A percentile compares a stretch with the other conserved stretches of the same genome.
Evolutionary conservation across 2,113 vertebrate species (phyloP).

Genomic region (Cephalophus harveyi): DNA sequence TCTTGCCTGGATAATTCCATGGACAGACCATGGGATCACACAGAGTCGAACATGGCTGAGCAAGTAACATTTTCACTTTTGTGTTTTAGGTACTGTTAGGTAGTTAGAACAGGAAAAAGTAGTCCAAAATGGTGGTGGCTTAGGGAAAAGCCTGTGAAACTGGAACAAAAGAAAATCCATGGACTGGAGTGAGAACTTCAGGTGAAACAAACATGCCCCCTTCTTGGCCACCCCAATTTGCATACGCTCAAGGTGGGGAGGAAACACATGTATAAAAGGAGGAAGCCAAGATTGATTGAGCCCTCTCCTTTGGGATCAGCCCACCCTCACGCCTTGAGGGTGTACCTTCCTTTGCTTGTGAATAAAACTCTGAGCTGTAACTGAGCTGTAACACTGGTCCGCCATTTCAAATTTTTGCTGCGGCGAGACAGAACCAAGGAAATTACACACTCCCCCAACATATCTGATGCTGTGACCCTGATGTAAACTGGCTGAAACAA

Average conservation of each 20-base stretch:
- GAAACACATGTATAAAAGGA: neutral
- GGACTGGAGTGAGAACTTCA: neutral
- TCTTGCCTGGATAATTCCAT: neutral
- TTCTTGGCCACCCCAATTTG: neutral
- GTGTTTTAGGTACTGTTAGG: neutral
- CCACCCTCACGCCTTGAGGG: neutral
- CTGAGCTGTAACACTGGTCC: neutral
- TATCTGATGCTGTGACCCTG: neutral
- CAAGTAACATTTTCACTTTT: neutral
- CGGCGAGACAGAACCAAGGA: neutral
- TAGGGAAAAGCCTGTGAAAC: neutral
- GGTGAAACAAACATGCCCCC: neutral
- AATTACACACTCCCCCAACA: neutral
- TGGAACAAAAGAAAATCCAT: neutral
- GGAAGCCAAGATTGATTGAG: neutral
- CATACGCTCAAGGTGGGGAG: accelerated
- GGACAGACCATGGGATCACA: neutral
- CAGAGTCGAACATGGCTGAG: neutral
- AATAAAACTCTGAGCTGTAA: neutral
- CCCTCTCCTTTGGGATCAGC: neutral
- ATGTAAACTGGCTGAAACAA: neutral
- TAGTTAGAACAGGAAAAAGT: neutral
- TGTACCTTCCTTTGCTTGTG: neutral
- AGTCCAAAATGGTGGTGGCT: neutral
- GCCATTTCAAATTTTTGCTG: neutral